Evolutionary conservation across 1,140 invertebrate species (phyloP).

Genomic region (Whitmania pigra): DNA sequence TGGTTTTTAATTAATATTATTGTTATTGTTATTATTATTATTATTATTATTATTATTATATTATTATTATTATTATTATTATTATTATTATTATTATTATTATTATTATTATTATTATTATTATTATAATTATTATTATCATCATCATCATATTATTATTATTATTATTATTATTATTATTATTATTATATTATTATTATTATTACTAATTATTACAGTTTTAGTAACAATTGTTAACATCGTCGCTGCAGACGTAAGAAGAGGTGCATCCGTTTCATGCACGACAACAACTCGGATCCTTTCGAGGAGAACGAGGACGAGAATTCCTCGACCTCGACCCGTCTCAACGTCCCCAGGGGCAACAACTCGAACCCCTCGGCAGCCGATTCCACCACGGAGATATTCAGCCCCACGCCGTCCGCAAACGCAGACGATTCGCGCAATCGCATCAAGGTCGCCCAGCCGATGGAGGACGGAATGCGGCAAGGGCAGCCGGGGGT

Average conservation of each 20-base stretch:
- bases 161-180: background rate
- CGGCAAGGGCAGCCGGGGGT: no score
- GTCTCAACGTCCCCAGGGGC: constrained; percentile 23
- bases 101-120: no score
- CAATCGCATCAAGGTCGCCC: background rate
- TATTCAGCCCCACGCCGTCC: constrained; percentile 15
- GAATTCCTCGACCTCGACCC: background rate
- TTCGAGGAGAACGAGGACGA: constrained; percentile 54
- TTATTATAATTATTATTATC: background rate
- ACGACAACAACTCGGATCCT: constrained; percentile 61
- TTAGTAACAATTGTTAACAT: background rate
- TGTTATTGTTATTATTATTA: background rate
- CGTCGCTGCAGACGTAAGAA: constrained; percentile 77
- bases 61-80: background rate
- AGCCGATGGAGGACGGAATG: background rate
- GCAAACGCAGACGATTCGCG: constrained; percentile 1
- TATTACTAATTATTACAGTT: background rate
- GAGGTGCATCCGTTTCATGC: constrained; percentile 89
- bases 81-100: background rate
- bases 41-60: background rate
- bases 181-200: background rate
- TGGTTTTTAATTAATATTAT: background rate
- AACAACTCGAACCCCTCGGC: background rate
- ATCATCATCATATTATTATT: background rate
- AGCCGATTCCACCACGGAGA: constrained; percentile 16